These are phyloP conservation scores for Cheirogaleus major DNA, from an alignment of 2,797 vertebrate species.

Conservation along the genomic window DNA sequence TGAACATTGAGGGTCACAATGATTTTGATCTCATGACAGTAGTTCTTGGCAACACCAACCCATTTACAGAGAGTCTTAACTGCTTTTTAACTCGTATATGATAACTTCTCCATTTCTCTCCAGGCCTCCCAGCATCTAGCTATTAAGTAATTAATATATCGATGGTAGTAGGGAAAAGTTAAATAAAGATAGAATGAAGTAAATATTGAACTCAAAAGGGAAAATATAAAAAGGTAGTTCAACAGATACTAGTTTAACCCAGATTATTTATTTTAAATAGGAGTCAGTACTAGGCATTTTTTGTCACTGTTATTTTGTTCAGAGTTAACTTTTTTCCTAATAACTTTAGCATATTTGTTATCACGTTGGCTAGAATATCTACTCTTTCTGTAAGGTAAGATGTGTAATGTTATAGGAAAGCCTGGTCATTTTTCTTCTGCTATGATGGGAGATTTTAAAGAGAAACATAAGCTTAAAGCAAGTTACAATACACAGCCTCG, in stretches of 20 bases:
- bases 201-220: not conserved
- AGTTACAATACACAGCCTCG: not conserved
- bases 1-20: not conserved
- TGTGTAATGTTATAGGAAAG: not conserved
- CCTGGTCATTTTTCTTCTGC: not conserved
- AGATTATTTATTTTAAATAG: not conserved
- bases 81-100: not conserved
- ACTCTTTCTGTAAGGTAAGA: not conserved
- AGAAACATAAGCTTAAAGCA: not conserved
- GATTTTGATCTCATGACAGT: conserved; percentile 13
- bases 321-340: not conserved
- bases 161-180: not conserved
- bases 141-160: conserved; percentile 20
- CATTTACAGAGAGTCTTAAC: not conserved
- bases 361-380: not conserved
- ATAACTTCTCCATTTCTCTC: not conserved
- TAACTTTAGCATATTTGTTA: not conserved
- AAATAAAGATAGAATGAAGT: not conserved
- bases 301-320: not conserved
- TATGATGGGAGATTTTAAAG: not conserved
- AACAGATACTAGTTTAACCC: not conserved
- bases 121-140: not conserved
- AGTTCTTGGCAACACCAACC: not conserved
- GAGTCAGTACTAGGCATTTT: not conserved
- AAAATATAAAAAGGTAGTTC: not conserved